Evolutionary conservation across 2,113 vertebrate species (phyloP).

Genomic region (Rallus limicola): DNA sequence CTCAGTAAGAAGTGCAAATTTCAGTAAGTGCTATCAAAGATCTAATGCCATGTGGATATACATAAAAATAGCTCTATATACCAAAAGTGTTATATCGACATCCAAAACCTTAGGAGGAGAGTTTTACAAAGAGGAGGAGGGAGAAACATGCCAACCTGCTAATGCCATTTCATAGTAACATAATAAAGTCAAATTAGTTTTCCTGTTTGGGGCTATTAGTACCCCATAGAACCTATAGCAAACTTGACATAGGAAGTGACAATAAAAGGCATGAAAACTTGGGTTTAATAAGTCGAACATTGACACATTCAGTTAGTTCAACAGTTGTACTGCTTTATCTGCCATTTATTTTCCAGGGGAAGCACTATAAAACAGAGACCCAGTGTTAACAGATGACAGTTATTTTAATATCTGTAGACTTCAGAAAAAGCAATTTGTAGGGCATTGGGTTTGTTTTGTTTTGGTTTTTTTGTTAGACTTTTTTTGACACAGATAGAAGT

Average conservation of each 20-base stretch:
- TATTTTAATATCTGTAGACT: background rate
- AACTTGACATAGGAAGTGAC: background rate
- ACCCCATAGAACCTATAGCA: background rate
- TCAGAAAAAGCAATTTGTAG: background rate
- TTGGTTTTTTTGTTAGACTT: background rate
- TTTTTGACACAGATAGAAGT: background rate
- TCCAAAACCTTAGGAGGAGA: background rate
- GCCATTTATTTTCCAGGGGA: background rate
- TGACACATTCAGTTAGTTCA: background rate
- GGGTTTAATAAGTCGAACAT: background rate
- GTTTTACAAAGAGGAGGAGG: background rate
- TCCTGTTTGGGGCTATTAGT: background rate
- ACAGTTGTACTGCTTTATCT: background rate
- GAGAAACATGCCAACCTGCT: background rate
- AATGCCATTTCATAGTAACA: background rate
- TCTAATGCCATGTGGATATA: background rate
- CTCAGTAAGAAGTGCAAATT: background rate
- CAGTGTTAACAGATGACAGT: background rate
- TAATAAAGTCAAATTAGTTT: background rate
- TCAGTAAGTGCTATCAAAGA: background rate
- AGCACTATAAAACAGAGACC: background rate
- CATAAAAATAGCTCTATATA: background rate
- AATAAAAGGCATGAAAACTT: background rate
- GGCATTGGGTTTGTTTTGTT: background rate
- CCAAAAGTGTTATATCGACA: background rate